Evolutionary conservation across 2,113 vertebrate genomes (phyloP), one percentile per base, ranked within the genome.

Genomic region (Paracyprichromis sp.): DNA sequence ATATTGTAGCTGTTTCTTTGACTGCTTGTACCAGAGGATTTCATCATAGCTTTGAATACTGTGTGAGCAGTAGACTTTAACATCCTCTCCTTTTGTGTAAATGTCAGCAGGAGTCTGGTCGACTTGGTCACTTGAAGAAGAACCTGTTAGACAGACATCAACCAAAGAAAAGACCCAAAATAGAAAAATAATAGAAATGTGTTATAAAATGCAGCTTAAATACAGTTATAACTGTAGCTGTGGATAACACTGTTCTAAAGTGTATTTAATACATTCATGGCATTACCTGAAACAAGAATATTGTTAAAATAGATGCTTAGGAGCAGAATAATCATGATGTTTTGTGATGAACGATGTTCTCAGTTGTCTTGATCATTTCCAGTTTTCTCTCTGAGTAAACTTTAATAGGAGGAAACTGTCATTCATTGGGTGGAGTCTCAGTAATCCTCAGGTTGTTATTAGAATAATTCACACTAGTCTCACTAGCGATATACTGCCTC

Each of bases 11-110:
- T 63, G 4, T 12, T 2, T 19, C 0, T 88, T 0, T 7, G 10
- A n/a, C 17, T 89, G 86, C 9, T 90, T 92, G 83, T 95, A 96
- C 94, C 83, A 84, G 52, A 80, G n/a, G 31, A 54, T 24, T 80
- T 21, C 0, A 0, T 73, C 0, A 17, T 73, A 73, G 69, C 13
- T 73, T 73, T 43, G 38, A 73, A 73, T 45, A 0, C 8, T 45
- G 4, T 73, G 40, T 7, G 38, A 73, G 69, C 38, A 73, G 21
- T 43, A 3, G 69, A 73, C 9, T 45, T 73, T 73, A 45, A 16
- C 66, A 17, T 10, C 66, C 4, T 73, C 21, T 73, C 38, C 38
- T 59, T 29, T 38, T 4, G 11, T 73, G 36, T 53, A 43, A 13
- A 85, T 83, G 6, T 90, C 26, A 31, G 80, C 9, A 50, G 92